Evolutionary conservation across 1,140 invertebrate genomes (phyloP), one percentile per base, ranked within the genome.

Genomic region (Eupeodes corollae): DNA sequence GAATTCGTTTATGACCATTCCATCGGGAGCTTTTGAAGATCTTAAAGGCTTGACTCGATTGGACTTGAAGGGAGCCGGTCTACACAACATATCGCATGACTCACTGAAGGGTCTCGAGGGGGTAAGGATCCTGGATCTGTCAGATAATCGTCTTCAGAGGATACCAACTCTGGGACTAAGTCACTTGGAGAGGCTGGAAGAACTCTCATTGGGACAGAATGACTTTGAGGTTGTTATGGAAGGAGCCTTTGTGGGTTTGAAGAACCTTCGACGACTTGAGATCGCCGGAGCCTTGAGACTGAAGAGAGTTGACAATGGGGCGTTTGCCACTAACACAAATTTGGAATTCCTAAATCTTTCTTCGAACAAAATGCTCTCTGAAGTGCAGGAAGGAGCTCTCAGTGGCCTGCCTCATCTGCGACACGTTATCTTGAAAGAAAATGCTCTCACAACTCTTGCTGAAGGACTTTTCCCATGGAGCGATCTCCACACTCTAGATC

Each of bases 141-240:
- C 81, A 10, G 86, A 86, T 52, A 93, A 92, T 69, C 76, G 79
- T 41, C 65, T 94, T 18, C 70, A 70, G 11, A 70, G 74, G 34
- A 77, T 93, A 12, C 88, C 88, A 1, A 89, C 88, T 0, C 70
- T 75, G 8, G 83, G 88, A 32, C 63, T 91, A 12, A 74, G 77
- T 1, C 69, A 74, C n/a, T 68, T 93, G 26, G 71, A 73, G 2
- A 75, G 86, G 13, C 68, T 92, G 26, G 87, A 91, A 62, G 81
- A 89, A 50, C 70, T 92, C 13, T 79, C 77, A 15, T 75, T 91
- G 15, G 88, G 88, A 0, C 86, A 89, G 61, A 92, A 91, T 58
- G 81, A 82, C 50, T 88, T 90, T 54, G 69, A 75, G 16, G 66
- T 71, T 1, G 65, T 91, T 19, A 74, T 76, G 56, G 73, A 76